Evolutionary conservation across 92 coral and sea anemone genomes (phyloP), one percentile per base, ranked within the genome.

Genomic region (Siderastrea siderea): DNA sequence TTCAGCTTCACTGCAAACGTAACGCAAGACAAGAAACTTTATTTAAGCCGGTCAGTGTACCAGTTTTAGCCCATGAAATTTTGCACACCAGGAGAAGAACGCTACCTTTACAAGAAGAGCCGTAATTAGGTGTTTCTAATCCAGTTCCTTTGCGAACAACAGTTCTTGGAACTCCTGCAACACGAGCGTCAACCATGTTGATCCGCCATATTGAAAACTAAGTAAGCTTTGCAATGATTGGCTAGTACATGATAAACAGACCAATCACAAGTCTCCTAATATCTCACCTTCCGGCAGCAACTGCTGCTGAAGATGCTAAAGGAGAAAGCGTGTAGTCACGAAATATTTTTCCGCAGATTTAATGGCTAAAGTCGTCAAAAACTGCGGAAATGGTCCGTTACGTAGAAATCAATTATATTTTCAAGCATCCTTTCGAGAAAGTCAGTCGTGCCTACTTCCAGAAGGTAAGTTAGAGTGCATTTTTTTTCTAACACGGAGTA

Each of bases 391-490:
- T 94, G 97, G 97, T 94, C 60, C 90, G 93, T 68, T 71, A 86
- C 72, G 77, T 97, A 92, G 95, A 90, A 55, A 74, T 94, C 50
- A 87, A 85, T n/a, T 82, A 97, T 86, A 57, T 95, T 47, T 97
- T 97, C 82, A 97, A 94, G 78, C 91, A 97, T 90, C 93, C 99
- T 10, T 97, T 97, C 86, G 98, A 97, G 85, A 77, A 85, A 53
- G 99, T 97, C 11, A 93, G 82, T 5, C 91, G 90, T 55, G 98
- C 98, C 2, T 97, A 97, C 85, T 97, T 97, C 65, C 95, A 94
- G 69, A 97, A 97, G 97, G 99, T 97, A 66, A 53, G 13, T 13
- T 16, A 3, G 16, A 2, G 51, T 44, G 46, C 52, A 57, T 86
- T 5, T 50, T 68, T 78, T 17, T 26, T 26, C 38, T 26, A 26